Evolutionary conservation across 2,888 invertebrate species (phyloP).

Genomic region (Hypolimnas misippus): DNA sequence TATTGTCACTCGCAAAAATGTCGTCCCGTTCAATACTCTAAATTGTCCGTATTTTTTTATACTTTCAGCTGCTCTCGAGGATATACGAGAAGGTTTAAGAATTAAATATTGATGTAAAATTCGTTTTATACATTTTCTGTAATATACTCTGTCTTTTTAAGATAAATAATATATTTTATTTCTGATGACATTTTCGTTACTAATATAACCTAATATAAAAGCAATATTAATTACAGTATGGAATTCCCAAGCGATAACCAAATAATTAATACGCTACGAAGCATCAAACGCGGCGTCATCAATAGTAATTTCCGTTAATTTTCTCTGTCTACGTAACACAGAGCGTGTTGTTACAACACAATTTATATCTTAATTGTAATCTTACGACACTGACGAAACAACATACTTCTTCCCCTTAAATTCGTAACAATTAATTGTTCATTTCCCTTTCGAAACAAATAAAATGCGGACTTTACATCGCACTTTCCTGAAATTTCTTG

Average conservation of each 20-base stretch:
- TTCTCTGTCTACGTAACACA: slow-evolving; percentile 36
- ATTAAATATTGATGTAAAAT: too few species aligned
- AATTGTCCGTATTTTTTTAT: slow-evolving; percentile 21
- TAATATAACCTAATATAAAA: background rate
- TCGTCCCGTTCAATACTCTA: slow-evolving; percentile 3
- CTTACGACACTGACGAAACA: slow-evolving; percentile 23
- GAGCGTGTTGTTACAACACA: slow-evolving; percentile 55
- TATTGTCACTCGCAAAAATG: slow-evolving; percentile 32
- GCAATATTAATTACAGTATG: slow-evolving; percentile 6
- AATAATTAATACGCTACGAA: slow-evolving; percentile 44
- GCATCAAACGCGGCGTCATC: slow-evolving; percentile 46
- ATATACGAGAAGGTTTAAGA: slow-evolving; percentile 9
- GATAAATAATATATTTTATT: too few species aligned
- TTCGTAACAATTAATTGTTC: slow-evolving; percentile 28
- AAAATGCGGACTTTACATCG: background rate
- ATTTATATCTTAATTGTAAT: slow-evolving; percentile 60
- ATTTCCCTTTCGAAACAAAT: slow-evolving; percentile 17
- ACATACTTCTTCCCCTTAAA: slow-evolving; percentile 13
- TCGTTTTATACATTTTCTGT: too few species aligned
- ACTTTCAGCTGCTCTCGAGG: background rate
- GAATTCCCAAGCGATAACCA: slow-evolving; percentile 39
- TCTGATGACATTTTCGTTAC: background rate
- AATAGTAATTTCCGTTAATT: slow-evolving; percentile 52
- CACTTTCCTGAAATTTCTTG: background rate
- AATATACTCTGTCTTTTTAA: too few species aligned